phyloP scores from a whole-genome alignment of 2,797 vertebrate species.

The Characodon lateralis region DNA sequence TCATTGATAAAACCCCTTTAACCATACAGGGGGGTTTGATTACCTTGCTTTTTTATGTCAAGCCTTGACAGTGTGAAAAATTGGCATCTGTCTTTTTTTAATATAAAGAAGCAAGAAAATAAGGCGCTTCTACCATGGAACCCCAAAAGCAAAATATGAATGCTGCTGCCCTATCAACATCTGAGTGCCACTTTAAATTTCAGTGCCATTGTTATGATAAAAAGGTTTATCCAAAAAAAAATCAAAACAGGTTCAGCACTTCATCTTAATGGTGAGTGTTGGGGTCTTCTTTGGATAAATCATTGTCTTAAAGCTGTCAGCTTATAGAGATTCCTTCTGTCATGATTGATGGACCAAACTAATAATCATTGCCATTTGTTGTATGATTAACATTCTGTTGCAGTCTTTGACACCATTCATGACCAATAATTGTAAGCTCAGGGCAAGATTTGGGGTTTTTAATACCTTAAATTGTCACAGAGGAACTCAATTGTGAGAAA shows the following conservation, averaged over 20 bases:
- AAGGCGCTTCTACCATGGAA: too few species aligned
- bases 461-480: background rate
- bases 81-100: too few species aligned
- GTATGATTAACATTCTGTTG: constrained; percentile 40
- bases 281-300: too few species aligned
- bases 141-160: too few species aligned
- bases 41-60: background rate
- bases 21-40: background rate
- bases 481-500: background rate
- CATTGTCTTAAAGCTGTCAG: too few species aligned
- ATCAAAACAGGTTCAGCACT: background rate
- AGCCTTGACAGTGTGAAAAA: background rate
- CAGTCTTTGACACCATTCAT: constrained; percentile 4
- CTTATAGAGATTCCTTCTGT: background rate
- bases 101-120: too few species aligned
- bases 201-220: background rate
- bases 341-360: constrained; percentile 37
- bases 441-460: background rate
- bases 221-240: background rate
- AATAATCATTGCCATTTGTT: constrained; percentile 34
- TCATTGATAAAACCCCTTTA: too few species aligned
- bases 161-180: background rate
- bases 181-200: background rate
- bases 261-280: background rate
- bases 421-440: constrained; percentile 17